Percentiles rank a stretch among this genome's conserved stretches.
These are phyloP conservation scores for Myzus persicae DNA, from an alignment of 1,140 invertebrate species.

Conservation along the genomic window DNA sequence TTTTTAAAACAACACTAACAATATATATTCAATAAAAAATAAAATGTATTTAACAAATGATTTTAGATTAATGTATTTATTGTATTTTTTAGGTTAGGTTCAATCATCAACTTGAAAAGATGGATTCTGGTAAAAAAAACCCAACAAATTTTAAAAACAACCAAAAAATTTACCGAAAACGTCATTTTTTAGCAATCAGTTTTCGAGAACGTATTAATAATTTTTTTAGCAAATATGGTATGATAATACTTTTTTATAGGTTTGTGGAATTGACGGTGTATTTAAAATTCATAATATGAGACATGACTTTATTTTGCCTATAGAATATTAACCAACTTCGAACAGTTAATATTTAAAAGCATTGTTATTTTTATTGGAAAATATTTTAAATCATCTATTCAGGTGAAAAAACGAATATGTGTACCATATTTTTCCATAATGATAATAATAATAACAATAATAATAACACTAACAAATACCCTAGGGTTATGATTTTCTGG, in stretches of 20 bases:
- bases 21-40: background rate
- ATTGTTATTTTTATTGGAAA: background rate
- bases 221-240: background rate
- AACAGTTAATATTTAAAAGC: background rate
- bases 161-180: too few relatives aligned
- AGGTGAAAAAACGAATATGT: background rate
- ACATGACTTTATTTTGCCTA: too few relatives aligned
- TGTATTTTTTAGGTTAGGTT: background rate
- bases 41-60: background rate
- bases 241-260: background rate
- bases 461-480: slow-evolving; percentile 44
- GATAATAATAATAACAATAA: slow-evolving; percentile 38
- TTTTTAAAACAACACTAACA: background rate
- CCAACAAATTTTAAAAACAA: too few relatives aligned
- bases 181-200: too few relatives aligned
- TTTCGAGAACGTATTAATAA: too few relatives aligned
- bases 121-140: too few relatives aligned
- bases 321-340: background rate
- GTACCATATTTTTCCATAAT: background rate
- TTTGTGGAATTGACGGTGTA: background rate
- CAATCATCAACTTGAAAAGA: too few relatives aligned
- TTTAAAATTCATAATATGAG: background rate
- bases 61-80: background rate
- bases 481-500: slow-evolving; percentile 37
- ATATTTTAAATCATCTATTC: background rate